Evolutionary conservation across 2,113 vertebrate genomes (phyloP).

Genomic region (Antechinus flavipes): DNA sequence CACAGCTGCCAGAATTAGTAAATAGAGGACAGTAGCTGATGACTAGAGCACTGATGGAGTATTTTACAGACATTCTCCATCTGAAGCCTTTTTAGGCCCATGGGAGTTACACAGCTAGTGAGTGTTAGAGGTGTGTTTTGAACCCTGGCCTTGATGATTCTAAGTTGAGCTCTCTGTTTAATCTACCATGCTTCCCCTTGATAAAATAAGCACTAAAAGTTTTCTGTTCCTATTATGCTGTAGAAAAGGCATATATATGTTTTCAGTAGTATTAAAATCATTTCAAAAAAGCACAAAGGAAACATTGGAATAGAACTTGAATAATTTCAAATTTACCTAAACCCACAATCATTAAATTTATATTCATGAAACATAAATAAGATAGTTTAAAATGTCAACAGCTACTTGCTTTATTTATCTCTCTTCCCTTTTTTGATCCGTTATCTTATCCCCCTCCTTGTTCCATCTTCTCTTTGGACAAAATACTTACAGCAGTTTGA

Average conservation of each 20-base stretch:
- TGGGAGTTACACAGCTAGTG: background rate
- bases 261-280: background rate
- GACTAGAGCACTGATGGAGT: background rate
- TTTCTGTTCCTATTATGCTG: background rate
- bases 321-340: constrained; percentile 45
- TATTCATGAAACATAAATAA: constrained; percentile 36
- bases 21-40: background rate
- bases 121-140: background rate
- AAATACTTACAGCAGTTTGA: constrained; percentile 88
- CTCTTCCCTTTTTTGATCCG: constrained; percentile 15
- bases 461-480: constrained; percentile 32
- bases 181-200: background rate
- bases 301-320: background rate
- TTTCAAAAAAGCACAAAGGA: background rate
- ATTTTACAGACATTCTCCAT: background rate
- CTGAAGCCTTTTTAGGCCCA: background rate
- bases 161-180: background rate
- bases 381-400: constrained; percentile 51
- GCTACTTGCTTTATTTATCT: constrained; percentile 5
- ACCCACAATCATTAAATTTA: constrained; percentile 21
- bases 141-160: background rate
- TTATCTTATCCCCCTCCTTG: constrained; percentile 26
- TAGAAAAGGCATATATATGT: background rate
- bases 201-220: background rate
- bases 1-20: background rate